These are phyloP conservation scores for Diabrotica balteata DNA, from an alignment of 2,888 invertebrate species.

Conservation along the genomic window DNA sequence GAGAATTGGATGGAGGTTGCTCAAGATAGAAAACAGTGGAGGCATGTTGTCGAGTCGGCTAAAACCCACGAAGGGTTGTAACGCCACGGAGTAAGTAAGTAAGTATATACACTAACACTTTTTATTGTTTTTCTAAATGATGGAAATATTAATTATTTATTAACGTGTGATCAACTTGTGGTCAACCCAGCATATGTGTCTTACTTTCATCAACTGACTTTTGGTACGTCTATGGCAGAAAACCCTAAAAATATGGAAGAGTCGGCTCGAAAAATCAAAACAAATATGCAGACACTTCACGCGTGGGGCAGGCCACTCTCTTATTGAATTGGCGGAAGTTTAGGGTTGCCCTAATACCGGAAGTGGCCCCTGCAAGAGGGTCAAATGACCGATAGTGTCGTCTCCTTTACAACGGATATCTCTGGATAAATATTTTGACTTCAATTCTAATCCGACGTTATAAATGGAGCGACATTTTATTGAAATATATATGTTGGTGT, in stretches of 20 bases:
- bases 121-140: too few relatives aligned
- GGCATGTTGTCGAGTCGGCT: too few relatives aligned
- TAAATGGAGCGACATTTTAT: conserved; percentile 10
- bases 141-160: background rate
- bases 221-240: background rate
- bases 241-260: conserved; percentile 38
- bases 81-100: too few relatives aligned
- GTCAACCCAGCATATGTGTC: too few relatives aligned
- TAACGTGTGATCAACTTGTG: too few relatives aligned
- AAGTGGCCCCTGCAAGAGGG: conserved; percentile 48
- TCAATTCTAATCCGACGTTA: conserved; percentile 18
- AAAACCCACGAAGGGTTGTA: too few relatives aligned
- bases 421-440: conserved; percentile 52
- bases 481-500: too few relatives aligned
- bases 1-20: too few relatives aligned
- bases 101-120: too few relatives aligned
- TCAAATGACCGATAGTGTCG: conserved; percentile 53
- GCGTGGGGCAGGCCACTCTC: conserved; percentile 41
- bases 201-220: background rate
- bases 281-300: conserved; percentile 59
- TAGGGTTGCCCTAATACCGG: conserved; percentile 49
- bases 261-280: conserved; percentile 56
- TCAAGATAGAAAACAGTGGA: too few relatives aligned
- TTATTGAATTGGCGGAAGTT: conserved; percentile 56
- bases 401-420: conserved; percentile 44